Base-by-base conservation (phyloP, 2,797 vertebrate species). In the Cheirogaleus major region DNA sequence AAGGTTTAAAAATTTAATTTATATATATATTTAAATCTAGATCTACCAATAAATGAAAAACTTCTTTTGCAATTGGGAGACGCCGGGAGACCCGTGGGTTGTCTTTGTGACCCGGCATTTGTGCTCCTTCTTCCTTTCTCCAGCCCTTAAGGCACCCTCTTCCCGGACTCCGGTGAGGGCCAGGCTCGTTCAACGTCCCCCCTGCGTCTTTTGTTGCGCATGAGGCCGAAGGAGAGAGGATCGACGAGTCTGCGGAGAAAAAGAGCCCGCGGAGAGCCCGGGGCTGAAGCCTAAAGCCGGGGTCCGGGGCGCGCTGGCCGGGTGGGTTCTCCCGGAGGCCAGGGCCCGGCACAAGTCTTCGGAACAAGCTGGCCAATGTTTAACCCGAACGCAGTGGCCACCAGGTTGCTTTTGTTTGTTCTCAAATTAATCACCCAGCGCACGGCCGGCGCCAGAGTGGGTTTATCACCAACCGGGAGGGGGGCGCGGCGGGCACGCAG, bases 361-460 rank as follows among this genome's bases (percentile, higher is more conserved):
- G 91, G 96, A 96, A 98, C 80, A 95, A 97, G 91, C 98, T 99
- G 98, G 99, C 99, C 99, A 99, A 99, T 99, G 99, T 99, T 99
- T 99, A 98, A 99, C 99, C 98, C 99, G 98, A 98, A 98, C 2
- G 96, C 93, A 97, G 98, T 98, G 98, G 98, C 98, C 98, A 98
- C 98, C 98, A 98, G 98, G 98, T 98, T 98, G 98, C 98, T 98
- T 99, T 99, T 99, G 99, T 99, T 99, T 99, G 99, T 99, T 99
- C 98, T 99, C 98, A 99, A 99, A 99, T 99, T 99, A 99, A 99
- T 99, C 98, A 98, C 98, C 98, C 98, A 98, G 98, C 99, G 98
- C 99, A 97, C 97, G 98, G 98, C 98, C 98, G 99, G 99, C 98
- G 98, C 98, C 98, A 99, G 98, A 98, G 98, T 98, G 98, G 99